Conservation (phyloP, 2,113 vertebrate genomes). For the Bubalus kerabau region DNA sequence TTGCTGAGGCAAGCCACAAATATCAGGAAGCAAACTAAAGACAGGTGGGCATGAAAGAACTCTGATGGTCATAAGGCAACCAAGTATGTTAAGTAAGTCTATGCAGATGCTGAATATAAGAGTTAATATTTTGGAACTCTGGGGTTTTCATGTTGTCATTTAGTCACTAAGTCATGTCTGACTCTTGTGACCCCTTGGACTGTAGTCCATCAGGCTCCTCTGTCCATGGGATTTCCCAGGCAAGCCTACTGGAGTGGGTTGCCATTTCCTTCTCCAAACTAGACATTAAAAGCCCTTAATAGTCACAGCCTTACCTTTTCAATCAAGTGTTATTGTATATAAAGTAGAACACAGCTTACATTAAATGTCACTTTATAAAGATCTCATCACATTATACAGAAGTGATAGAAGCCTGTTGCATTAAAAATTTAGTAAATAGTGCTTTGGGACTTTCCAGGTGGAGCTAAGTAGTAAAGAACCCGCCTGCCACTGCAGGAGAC, state of each 20-base stretch:
- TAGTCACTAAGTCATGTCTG: neutral
- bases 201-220: neutral
- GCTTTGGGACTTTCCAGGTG: neutral
- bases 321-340: neutral
- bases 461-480: neutral
- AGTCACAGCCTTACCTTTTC: neutral
- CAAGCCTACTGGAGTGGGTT: neutral
- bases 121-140: neutral
- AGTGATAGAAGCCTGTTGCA: neutral
- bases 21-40: neutral
- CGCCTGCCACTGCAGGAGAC: neutral
- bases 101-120: neutral
- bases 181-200: neutral
- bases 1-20: neutral
- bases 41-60: neutral
- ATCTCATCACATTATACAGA: neutral
- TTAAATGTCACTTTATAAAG: slow-evolving; percentile 9
- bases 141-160: neutral
- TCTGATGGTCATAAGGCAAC: neutral
- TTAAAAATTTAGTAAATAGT: slow-evolving; percentile 14
- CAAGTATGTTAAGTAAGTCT: neutral
- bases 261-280: neutral
- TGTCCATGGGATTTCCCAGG: neutral
- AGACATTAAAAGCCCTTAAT: neutral
- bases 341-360: neutral